Percentiles rank a stretch among this genome's conserved stretches.
Evolutionary conservation across 2,113 vertebrate genomes (phyloP).

Genomic region (Narcine bancroftii): DNA sequence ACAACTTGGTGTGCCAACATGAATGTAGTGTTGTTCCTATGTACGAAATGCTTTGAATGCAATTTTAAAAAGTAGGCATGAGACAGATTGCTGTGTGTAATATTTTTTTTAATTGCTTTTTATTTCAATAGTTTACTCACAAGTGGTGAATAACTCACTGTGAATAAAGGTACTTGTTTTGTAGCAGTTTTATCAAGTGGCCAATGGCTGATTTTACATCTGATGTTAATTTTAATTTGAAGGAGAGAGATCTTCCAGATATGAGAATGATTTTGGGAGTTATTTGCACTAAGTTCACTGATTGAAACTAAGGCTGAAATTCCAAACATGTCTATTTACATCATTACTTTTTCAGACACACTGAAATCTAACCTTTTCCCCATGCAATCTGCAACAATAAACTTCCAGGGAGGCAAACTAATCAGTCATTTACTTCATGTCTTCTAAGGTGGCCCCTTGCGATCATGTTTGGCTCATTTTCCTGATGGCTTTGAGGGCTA

Average conservation of each 20-base stretch:
- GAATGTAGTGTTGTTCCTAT: no score
- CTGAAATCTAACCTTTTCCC: neutral
- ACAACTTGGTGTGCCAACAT: no score
- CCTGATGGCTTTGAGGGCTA: no score
- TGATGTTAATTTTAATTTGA: neutral
- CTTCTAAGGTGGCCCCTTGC: no score
- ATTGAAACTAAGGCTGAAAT: neutral
- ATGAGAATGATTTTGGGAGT: neutral
- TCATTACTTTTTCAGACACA: neutral
- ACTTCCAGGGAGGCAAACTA: neutral
- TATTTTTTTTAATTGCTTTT: neutral
- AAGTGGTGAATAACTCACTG: neutral
- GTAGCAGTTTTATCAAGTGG: neutral
- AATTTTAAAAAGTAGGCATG: neutral
- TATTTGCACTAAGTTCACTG: neutral
- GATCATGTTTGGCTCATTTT: no score
- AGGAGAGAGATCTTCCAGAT: neutral
- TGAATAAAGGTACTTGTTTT: neutral
- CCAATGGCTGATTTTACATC: neutral
- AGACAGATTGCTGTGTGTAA: neutral
- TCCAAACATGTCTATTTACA: neutral
- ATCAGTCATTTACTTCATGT: neutral
- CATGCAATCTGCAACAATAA: neutral
- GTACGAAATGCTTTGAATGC: neutral
- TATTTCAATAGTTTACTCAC: neutral